Base-by-base conservation (phyloP, 2,113 vertebrate species). In the Rhea pennata region DNA sequence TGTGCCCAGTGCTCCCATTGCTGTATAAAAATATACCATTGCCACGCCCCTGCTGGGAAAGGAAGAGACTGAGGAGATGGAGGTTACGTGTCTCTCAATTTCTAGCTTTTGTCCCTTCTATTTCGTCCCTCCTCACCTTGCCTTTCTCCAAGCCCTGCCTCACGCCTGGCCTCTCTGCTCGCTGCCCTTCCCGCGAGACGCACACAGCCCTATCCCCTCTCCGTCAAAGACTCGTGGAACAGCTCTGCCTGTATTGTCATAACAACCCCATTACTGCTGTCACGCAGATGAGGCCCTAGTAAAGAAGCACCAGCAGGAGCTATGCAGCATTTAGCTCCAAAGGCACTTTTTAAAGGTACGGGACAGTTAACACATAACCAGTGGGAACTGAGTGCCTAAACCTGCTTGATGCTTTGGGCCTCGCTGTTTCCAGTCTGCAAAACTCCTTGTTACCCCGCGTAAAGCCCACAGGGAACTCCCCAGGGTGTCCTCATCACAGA, bases 1-100 rank as follows among this genome's bases (percentile, higher is more conserved):
- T 64, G 29, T 42, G 69, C 39, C 33, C 64, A 15, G 54, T 12
- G 53, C 17, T 66, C 31, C 20, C 54, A 6, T 3, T 12, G 33
- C 10, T 14, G 27, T 16, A 39, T 3, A 27, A 62, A 70, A 0
- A 67, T 0, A 9, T 1, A 44, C 54, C 9, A 48, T 6, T 54
- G 27, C 9, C 74, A 50, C 12, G 22, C 36, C 59, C 36, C 36
- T 36, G 36, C 36, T 36, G 36, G 36, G 36, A 36, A 36, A 21
- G 7, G 44, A 46, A 56, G 65, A 65, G 61, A 66, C 2, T 1
- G 36, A 84, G 53, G 33, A 21, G 36, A 22, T 61, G 82, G n/a
- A 40, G 40, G 12, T 10, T 7, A 29, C 9, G 6, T 20, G 20
- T 12, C 16, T 39, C 36, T 27, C 14, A 14, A 50, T 8, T 46